Percentiles rank a stretch among this genome's conserved stretches.
Conservation (phyloP, 2,888 invertebrate genomes). For the Gari tellinella region DNA sequence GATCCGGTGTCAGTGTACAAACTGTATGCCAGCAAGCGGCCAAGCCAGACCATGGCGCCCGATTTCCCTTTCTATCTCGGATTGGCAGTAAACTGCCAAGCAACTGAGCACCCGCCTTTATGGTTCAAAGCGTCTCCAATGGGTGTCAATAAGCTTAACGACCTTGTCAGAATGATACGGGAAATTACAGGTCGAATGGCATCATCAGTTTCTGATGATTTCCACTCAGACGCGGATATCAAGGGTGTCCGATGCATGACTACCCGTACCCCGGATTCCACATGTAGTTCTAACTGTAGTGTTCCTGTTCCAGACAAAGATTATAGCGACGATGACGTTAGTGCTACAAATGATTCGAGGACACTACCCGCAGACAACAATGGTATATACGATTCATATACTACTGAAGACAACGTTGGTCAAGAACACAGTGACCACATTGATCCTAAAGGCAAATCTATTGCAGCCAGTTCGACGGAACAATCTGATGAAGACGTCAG, state of each 20-base stretch:
- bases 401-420: too few relatives aligned
- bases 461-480: too few relatives aligned
- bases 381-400: too few relatives aligned
- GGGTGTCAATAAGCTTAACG: slow-evolving; percentile 79
- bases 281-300: too few relatives aligned
- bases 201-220: slow-evolving; percentile 1
- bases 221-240: slow-evolving; percentile 7
- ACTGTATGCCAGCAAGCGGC: slow-evolving; percentile 73
- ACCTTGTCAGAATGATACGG: slow-evolving; percentile 77
- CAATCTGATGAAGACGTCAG: too few relatives aligned
- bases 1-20: slow-evolving; percentile 76
- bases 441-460: too few relatives aligned
- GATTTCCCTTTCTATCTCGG: slow-evolving; percentile 78
- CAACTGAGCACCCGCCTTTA: slow-evolving; percentile 63
- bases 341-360: too few relatives aligned
- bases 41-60: slow-evolving; percentile 68
- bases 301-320: too few relatives aligned
- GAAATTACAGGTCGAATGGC: slow-evolving; percentile 72
- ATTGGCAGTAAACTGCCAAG: slow-evolving; percentile 63
- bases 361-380: too few relatives aligned
- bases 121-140: slow-evolving; percentile 77
- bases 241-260: not conserved
- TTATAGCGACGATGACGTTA: too few relatives aligned
- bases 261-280: not conserved
- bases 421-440: too few relatives aligned